These are phyloP conservation scores for Lipophrys pholis DNA, from an alignment of 2,113 vertebrate species.

Conservation along the genomic window DNA sequence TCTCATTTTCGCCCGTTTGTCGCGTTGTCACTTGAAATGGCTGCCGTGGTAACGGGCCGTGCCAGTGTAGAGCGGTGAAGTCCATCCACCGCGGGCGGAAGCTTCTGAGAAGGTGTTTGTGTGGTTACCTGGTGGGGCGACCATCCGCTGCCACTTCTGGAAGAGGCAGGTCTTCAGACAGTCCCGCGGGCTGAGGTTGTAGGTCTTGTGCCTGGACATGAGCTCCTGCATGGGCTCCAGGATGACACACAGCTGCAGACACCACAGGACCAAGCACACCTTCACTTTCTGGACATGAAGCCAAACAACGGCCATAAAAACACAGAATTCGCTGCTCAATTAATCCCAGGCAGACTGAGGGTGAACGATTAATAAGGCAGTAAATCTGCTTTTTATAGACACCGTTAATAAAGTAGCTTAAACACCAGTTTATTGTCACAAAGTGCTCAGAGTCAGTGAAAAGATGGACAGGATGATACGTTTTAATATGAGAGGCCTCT, in stretches of 20 bases:
- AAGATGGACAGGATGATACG: slow-evolving; percentile 18
- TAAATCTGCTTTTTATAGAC: slow-evolving; percentile 58
- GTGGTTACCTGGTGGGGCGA: slow-evolving; percentile 95
- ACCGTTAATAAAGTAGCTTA: slow-evolving; percentile 49
- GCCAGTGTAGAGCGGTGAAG: no score
- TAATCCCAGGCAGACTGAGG: slow-evolving; percentile 45
- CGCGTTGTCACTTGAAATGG: background rate
- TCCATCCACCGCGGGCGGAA: no score
- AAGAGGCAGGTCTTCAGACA: slow-evolving; percentile 99
- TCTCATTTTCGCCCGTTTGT: no score
- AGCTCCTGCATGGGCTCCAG: slow-evolving; percentile 99
- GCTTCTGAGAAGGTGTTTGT: background rate
- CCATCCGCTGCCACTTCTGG: slow-evolving; percentile 99
- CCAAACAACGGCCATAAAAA: slow-evolving; percentile 41
- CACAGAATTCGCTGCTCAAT: slow-evolving; percentile 42
- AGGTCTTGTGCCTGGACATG: slow-evolving; percentile 99
- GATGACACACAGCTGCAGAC: slow-evolving; percentile 96
- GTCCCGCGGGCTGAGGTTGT: slow-evolving; percentile 98
- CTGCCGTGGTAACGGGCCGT: no score
- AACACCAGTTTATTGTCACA: slow-evolving; percentile 42
- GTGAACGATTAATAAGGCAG: slow-evolving; percentile 49
- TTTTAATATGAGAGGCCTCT: slow-evolving; percentile 29
- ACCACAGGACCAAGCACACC: slow-evolving; percentile 49
- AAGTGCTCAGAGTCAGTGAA: slow-evolving; percentile 9
- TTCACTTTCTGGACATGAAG: no score